These are phyloP conservation scores for Rousettus madagascariensis DNA, from an alignment of 2,797 vertebrate genomes.

Conservation along the genomic window DNA sequence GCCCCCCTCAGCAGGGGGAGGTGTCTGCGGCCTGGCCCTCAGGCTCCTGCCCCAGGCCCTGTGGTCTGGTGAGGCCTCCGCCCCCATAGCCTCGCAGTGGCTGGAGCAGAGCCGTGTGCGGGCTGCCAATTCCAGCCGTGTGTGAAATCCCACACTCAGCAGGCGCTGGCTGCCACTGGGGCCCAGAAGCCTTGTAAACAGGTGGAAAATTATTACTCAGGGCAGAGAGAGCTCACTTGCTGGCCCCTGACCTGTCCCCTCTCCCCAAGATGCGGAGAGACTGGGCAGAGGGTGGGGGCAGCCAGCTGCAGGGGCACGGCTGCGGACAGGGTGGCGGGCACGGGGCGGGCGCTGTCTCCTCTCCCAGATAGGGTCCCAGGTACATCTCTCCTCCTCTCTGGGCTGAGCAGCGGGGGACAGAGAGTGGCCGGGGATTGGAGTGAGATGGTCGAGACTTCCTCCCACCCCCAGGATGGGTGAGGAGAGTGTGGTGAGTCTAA, in stretches of 20 bases:
- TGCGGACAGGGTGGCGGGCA: too few species aligned
- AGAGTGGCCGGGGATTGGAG: background rate
- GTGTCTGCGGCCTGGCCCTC: background rate
- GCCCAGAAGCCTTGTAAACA: conserved; percentile 62
- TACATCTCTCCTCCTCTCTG: background rate
- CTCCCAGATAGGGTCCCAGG: background rate
- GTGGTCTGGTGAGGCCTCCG: background rate
- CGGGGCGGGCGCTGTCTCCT: fast-evolving
- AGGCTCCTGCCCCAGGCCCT: background rate
- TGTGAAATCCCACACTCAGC: conserved; percentile 50
- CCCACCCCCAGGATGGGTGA: too few species aligned
- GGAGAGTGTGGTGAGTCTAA: too few species aligned
- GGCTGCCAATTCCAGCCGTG: background rate
- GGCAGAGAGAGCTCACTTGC: background rate
- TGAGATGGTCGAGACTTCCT: background rate
- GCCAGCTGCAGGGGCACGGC: background rate
- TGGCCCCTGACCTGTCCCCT: background rate
- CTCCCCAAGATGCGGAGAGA: background rate
- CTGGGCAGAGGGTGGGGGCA: too few species aligned
- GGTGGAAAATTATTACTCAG: conserved; percentile 77
- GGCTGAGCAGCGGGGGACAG: background rate
- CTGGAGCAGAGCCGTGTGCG: background rate
- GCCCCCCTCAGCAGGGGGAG: background rate
- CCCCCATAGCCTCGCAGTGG: background rate
- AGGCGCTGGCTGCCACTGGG: conserved; percentile 46